Base-by-base conservation (phyloP, 2,888 invertebrate genomes). In the Cephonodes hylas region DNA sequence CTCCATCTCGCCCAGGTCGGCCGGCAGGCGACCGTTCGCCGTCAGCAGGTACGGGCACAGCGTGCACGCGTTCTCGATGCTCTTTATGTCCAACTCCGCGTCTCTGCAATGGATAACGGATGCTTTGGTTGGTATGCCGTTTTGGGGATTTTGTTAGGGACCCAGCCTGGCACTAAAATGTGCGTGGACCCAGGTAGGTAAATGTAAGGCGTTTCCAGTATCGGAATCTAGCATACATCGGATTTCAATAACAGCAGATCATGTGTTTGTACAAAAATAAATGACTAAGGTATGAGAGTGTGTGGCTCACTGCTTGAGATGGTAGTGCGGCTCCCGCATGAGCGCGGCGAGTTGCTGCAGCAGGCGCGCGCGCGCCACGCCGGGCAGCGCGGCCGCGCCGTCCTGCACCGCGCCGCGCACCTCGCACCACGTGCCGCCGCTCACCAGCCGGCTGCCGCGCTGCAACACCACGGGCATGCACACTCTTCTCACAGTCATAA, bases 351-450 rank as follows among this genome's bases (percentile, higher is more conserved):
- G 20, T 1, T 46, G 3, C 0, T 0, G 3, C 4, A 56, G 65
- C 53, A 66, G 59, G 15, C 34, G 38, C 4, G n/a, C 60, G 34
- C 66, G 64, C 59, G 64, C 60, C 45, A 8, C 59, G 3, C 25
- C 27, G 3, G 66, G 38, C 53, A 77, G 68, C 58, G 72, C 68
- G 18, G 59, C 60, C 57, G 66, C 61, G 10, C 73, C 82, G 79
- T 94, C 94, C 74, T 93, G 93, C 94, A 94, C 94, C 44, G 94
- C 91, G 15, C 93, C 90, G 20, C 90, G 93, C 42, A 93, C 84
- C 81, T 94, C 94, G 88, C 90, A 88, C 69, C 94, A 81, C 10
- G 94, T 93, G 66, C 93, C 94, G 63, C 83, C 65, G 0, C 88
- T 81, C 61, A 93, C 64, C 0, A 66, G 61, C 2, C 62, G 18